Evolutionary conservation across 2,888 invertebrate species (phyloP).

Genomic region (Operophtera brumata): DNA sequence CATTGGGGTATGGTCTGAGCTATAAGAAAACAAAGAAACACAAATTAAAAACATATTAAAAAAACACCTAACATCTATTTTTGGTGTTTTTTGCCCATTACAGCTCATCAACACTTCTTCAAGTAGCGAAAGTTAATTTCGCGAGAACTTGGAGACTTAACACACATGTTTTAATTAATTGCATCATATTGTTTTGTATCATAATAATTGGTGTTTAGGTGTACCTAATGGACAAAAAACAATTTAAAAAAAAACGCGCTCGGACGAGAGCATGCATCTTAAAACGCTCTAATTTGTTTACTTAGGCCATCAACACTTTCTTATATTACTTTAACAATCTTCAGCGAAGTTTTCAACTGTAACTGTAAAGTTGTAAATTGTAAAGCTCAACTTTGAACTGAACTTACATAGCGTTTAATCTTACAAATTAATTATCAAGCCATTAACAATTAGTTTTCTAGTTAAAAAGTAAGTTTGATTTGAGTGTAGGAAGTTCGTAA

Average conservation of each 20-base stretch:
- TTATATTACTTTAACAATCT: slow-evolving; percentile 41
- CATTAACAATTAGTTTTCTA: slow-evolving; percentile 17
- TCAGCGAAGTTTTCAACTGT: slow-evolving; percentile 42
- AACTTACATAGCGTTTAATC: slow-evolving; percentile 39
- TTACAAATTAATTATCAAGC: slow-evolving; percentile 35
- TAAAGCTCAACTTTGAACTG: slow-evolving; percentile 37
- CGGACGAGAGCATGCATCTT: too few relatives aligned
- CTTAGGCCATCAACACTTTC: slow-evolving; percentile 35
- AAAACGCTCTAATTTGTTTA: slow-evolving; percentile 23
- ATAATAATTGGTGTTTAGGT: too few relatives aligned
- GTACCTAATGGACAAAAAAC: too few relatives aligned
- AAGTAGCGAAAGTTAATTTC: too few relatives aligned
- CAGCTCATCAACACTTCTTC: too few relatives aligned
- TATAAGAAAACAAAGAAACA: not conserved
- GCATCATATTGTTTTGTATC: too few relatives aligned
- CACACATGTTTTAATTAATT: too few relatives aligned
- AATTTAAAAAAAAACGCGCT: too few relatives aligned
- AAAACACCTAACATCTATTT: too few relatives aligned
- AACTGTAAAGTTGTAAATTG: slow-evolving; percentile 40
- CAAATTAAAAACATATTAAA: not conserved
- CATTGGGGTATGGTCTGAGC: slow-evolving; percentile 37
- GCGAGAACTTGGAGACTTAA: too few relatives aligned
- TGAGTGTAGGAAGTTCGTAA: not conserved
- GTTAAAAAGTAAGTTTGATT: not conserved
- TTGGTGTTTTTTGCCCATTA: too few relatives aligned